These are phyloP conservation scores for Strix aluco DNA, from an alignment of 2,113 vertebrate genomes.

Conservation along the genomic window DNA sequence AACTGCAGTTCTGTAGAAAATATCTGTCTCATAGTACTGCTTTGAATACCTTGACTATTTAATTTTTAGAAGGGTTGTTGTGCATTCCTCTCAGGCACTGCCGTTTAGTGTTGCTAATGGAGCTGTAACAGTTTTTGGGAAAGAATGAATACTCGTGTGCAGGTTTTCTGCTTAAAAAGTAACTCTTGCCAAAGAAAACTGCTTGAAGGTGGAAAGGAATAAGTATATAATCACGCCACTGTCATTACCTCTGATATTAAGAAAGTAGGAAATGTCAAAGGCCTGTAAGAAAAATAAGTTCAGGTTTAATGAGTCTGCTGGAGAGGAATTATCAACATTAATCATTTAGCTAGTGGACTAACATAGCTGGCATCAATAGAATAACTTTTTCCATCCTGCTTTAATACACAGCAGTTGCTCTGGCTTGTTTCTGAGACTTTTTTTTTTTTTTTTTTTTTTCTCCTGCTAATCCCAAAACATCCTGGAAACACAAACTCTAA, in stretches of 20 bases:
- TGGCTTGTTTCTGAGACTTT: slow-evolving; percentile 6
- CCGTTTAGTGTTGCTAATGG: slow-evolving; percentile 65
- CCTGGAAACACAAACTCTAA: slow-evolving; percentile 13
- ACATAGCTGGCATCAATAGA: slow-evolving; percentile 68
- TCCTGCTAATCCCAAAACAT: slow-evolving; percentile 48
- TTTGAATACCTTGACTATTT: slow-evolving; percentile 54
- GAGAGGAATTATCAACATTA: slow-evolving; percentile 79
- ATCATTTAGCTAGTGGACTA: slow-evolving; percentile 70
- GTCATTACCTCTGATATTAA: slow-evolving; percentile 79
- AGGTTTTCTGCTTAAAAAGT: slow-evolving; percentile 65
- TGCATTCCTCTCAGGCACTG: slow-evolving; percentile 53
- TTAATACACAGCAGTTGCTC: slow-evolving; percentile 37
- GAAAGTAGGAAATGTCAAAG: slow-evolving; percentile 77
- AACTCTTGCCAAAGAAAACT: slow-evolving; percentile 73
- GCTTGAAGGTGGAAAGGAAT: slow-evolving; percentile 75
- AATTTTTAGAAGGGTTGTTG: slow-evolving; percentile 41
- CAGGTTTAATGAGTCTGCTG: slow-evolving; percentile 74
- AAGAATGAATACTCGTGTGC: slow-evolving; percentile 70
- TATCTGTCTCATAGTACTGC: slow-evolving; percentile 28
- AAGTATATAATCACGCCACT: slow-evolving; percentile 78
- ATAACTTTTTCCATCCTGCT: slow-evolving; percentile 67
- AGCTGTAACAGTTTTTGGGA: slow-evolving; percentile 72
- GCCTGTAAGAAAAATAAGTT: slow-evolving; percentile 76
- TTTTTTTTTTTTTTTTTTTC: not conserved
- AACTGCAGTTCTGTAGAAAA: slow-evolving; percentile 68